Conservation (phyloP, 2,113 vertebrate genomes). For the Tragelaphus buxtoni region DNA sequence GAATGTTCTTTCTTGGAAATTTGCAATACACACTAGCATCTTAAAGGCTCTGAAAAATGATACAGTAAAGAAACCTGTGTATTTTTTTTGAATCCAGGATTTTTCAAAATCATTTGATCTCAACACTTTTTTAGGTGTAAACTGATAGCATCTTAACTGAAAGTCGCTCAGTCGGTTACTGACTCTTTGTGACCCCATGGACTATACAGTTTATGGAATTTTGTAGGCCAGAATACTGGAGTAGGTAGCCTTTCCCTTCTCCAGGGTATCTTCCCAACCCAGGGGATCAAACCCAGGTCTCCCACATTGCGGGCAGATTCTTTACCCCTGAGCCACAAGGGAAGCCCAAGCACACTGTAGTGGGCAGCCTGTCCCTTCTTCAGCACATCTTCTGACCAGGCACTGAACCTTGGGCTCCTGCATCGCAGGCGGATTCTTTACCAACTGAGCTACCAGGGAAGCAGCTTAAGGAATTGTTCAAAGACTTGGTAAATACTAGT, state of each 20-base stretch:
- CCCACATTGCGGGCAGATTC: not conserved
- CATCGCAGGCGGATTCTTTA: not conserved
- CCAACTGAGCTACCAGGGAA: not conserved
- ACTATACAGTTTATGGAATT: not conserved
- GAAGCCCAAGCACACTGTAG: not conserved
- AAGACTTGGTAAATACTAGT: not conserved
- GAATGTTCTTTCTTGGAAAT: not conserved
- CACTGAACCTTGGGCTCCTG: not conserved
- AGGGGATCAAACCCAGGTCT: not conserved
- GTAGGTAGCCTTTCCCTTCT: not conserved
- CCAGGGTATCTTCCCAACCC: not conserved
- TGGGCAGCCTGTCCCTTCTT: not conserved
- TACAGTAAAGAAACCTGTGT: not conserved
- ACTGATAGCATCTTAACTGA: not conserved
- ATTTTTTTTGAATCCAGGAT: not conserved
- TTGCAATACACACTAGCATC: not conserved
- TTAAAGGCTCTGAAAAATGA: constrained; percentile 14
- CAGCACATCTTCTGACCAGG: not conserved
- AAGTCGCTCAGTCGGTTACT: not conserved
- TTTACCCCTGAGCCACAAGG: not conserved
- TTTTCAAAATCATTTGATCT: constrained; percentile 7
- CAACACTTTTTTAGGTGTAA: not conserved
- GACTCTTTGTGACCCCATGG: not conserved
- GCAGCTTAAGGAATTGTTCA: not conserved
- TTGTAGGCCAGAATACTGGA: not conserved